Conservation (phyloP, 2,888 invertebrate species). For the Conchocele bisecta region DNA sequence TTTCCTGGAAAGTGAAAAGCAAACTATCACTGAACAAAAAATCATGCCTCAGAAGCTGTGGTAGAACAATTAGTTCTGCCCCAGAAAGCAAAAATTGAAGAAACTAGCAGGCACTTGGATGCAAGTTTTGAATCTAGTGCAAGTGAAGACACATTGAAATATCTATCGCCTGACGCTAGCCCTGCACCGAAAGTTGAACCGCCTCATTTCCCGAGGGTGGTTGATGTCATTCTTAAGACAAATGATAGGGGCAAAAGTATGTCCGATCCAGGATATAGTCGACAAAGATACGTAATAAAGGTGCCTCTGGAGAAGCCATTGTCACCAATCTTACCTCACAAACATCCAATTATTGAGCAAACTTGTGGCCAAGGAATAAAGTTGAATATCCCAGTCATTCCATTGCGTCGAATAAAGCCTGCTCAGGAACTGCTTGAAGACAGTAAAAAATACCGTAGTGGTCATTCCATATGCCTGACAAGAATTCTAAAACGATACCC, state of each 20-base stretch:
- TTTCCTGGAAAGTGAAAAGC: slow-evolving; percentile 25
- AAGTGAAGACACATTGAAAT: slow-evolving; percentile 60
- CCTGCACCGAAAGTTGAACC: slow-evolving; percentile 50
- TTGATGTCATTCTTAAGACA: slow-evolving; percentile 34
- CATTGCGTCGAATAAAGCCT: slow-evolving; percentile 75
- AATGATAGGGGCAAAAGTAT: slow-evolving; percentile 36
- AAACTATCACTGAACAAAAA: slow-evolving; percentile 24
- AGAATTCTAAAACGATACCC: slow-evolving; percentile 74
- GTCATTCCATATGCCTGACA: slow-evolving; percentile 72
- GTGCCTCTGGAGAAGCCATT: slow-evolving; percentile 44
- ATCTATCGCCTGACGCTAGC: slow-evolving; percentile 56
- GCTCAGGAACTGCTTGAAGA: slow-evolving; percentile 79
- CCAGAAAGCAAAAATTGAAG: slow-evolving; percentile 31
- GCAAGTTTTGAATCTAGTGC: slow-evolving; percentile 58
- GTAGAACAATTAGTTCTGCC: slow-evolving; percentile 37
- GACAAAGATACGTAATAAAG: slow-evolving; percentile 50
- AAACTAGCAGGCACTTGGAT: slow-evolving; percentile 40
- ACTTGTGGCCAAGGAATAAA: slow-evolving; percentile 51
- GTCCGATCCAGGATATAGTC: slow-evolving; percentile 54
- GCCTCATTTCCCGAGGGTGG: slow-evolving; percentile 45
- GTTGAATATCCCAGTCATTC: slow-evolving; percentile 60
- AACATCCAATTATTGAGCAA: slow-evolving; percentile 45
- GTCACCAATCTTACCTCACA: slow-evolving; percentile 46
- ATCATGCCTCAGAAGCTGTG: slow-evolving; percentile 33
- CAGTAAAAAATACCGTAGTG: slow-evolving; percentile 75